A percentile compares a stretch with the other conserved stretches of the same genome.
These are phyloP conservation scores for Drosophila rubida DNA, from an alignment of 2,888 invertebrate species.

Conservation along the genomic window DNA sequence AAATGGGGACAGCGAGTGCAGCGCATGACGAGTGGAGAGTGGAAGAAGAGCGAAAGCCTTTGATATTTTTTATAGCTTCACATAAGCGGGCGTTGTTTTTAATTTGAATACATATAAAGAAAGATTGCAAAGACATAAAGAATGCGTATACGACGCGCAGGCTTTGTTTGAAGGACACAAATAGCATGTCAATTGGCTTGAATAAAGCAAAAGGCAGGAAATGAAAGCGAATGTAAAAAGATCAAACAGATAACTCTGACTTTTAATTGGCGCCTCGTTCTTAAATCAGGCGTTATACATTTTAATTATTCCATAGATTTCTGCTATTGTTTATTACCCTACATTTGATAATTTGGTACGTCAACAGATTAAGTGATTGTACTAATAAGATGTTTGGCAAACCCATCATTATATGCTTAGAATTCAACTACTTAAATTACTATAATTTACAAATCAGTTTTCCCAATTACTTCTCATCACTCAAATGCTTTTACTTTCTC, in stretches of 20 bases:
- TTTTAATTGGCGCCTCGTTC: not conserved
- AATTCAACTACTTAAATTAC: too few species aligned
- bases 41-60: slow-evolving; percentile 19
- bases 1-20: not conserved
- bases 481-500: too few species aligned
- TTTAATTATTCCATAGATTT: not conserved
- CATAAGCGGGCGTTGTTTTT: slow-evolving; percentile 21
- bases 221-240: not conserved
- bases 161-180: not conserved
- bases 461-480: too few species aligned
- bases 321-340: too few species aligned
- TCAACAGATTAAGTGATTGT: too few species aligned
- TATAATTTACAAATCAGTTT: too few species aligned
- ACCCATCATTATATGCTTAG: too few species aligned
- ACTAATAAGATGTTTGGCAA: too few species aligned
- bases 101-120: slow-evolving; percentile 6
- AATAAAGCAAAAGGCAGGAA: not conserved
- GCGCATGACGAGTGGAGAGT: not conserved
- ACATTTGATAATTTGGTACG: too few species aligned
- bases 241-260: not conserved
- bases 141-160: not conserved
- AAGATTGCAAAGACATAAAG: not conserved
- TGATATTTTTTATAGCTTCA: slow-evolving; percentile 34
- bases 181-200: not conserved
- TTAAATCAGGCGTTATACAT: not conserved